A percentile compares a stretch with the other conserved stretches of the same genome.
Conservation (phyloP, 2,797 vertebrate genomes). For the Phoxinus dragarum region DNA sequence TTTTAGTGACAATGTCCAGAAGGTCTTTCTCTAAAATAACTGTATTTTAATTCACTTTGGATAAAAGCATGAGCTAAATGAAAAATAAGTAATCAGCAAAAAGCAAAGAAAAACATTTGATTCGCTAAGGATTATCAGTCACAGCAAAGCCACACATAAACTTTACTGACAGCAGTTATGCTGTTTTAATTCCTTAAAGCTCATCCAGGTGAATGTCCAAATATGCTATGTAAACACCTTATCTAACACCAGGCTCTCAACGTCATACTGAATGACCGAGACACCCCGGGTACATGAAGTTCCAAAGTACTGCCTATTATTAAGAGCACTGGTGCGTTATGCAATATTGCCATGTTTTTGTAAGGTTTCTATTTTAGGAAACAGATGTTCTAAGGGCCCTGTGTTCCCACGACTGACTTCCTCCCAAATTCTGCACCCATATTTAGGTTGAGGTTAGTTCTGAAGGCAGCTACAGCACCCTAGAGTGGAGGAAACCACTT, state of each 20-base stretch:
- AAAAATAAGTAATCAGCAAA: not conserved
- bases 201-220: conserved; percentile 8
- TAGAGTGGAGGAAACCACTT: not conserved
- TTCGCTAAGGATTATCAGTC: not conserved
- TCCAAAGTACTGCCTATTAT: conserved; percentile 39
- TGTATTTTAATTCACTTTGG: not conserved
- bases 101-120: not conserved
- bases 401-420: conserved; percentile 39
- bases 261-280: conserved; percentile 25
- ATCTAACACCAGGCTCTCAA: conserved; percentile 15
- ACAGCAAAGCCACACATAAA: not conserved
- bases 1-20: not conserved
- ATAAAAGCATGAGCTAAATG: not conserved
- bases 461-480: not conserved
- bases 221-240: conserved; percentile 48
- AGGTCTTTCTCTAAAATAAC: not conserved
- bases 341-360: conserved; percentile 43
- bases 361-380: conserved; percentile 48
- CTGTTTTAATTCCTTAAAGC: conserved; percentile 4
- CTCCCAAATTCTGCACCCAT: conserved; percentile 10
- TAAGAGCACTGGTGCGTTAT: conserved; percentile 44
- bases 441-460: conserved; percentile 16
- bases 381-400: conserved; percentile 46
- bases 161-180: conserved; percentile 1
- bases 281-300: conserved; percentile 9